Conservation (phyloP, 2,113 vertebrate species). For the Typhlomys cinereus region DNA sequence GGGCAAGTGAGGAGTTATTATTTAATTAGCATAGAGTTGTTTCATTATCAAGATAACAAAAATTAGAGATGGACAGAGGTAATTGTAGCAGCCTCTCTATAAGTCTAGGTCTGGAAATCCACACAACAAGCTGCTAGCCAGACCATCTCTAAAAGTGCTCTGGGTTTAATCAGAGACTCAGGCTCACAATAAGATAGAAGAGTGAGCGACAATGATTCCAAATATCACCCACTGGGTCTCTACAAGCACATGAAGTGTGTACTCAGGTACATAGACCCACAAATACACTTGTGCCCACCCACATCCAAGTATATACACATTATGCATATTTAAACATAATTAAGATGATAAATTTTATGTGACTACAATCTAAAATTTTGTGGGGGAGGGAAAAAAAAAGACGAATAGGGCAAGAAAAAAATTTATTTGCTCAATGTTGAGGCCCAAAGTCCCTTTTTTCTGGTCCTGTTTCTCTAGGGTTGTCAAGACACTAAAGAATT, state of each 20-base stretch:
- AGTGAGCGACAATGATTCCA: no score
- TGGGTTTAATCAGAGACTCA: no score
- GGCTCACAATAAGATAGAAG: no score
- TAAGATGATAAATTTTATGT: constrained; percentile 22
- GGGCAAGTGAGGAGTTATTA: neutral
- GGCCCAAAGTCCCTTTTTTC: neutral
- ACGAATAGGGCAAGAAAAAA: neutral
- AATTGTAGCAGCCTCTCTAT: neutral
- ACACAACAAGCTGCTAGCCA: no score
- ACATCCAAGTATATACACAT: no score
- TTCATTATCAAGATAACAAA: constrained; percentile 7
- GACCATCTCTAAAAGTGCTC: no score
- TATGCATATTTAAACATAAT: neutral
- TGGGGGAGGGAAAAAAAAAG: neutral
- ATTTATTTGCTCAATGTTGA: neutral
- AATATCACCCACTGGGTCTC: no score
- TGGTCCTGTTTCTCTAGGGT: neutral
- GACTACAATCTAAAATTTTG: neutral
- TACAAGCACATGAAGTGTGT: no score
- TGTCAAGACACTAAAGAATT: neutral
- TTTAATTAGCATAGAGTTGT: neutral
- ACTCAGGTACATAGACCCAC: no score
- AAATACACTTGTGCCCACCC: no score
- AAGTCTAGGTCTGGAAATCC: neutral
- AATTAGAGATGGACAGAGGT: neutral